Base-by-base conservation (phyloP, 2,797 vertebrate genomes). In the Alectoris magna region DNA sequence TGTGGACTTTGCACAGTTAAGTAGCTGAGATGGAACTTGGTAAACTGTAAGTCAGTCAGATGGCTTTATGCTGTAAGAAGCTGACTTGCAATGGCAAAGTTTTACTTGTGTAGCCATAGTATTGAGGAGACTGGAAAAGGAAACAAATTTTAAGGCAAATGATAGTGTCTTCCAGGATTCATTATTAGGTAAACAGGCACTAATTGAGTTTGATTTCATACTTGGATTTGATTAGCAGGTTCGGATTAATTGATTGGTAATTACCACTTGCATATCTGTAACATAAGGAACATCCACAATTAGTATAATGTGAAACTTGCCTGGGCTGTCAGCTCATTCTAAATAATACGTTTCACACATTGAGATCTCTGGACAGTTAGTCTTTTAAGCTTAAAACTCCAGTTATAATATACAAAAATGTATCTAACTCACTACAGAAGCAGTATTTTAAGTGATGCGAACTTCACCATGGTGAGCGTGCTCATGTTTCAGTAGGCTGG, bases 171-270 rank as follows among this genome's bases (percentile, higher is more conserved):
- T 85, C 58, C 79, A 66, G 44, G 66, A 81, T 74, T 91, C 80
- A n/a, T 64, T 89, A 29, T 87, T 94, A 93, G 58, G 27, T 59
- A 58, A 62, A 26, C 64, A 76, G 89, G 56, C 84, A 70, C 58
- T 95, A 92, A 94, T 91, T 95, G 75, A 62, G 29, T 91, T 82
- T 76, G 76, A 78, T 66, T 91, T 93, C 36, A 49, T 44, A 89
- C 72, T 78, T 36, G 51, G 43, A 39, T 89, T 91, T 94, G 91
- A 95, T 95, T 91, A 81, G 67, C 76, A 87, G 75, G 41, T 91
- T 93, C 22, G n/a, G 18, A 53, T 88, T 90, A 95, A 92, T 95
- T 89, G 79, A 84, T 88, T 43, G 29, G 5, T 93, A 95, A 95
- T 95, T 95, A 81, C 73, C 10, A 67, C 85, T 86, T 96, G 63